Conservation (phyloP, 1,140 invertebrate species). For the Scaptomyza graminum region DNA sequence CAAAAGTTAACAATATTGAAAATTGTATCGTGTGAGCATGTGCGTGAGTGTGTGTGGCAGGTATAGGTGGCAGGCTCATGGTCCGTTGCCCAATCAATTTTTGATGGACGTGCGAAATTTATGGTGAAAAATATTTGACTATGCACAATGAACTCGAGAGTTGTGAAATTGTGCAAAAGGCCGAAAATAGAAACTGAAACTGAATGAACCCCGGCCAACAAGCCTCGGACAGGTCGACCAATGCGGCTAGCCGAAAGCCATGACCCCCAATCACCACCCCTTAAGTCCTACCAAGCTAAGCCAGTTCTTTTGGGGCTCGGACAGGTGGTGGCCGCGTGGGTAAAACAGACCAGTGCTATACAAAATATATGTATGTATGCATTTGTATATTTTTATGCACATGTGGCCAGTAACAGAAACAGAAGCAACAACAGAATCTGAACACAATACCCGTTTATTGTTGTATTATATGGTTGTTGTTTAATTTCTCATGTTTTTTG, state of each 20-base stretch:
- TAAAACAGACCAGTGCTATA: not conserved
- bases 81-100: slow-evolving; percentile 74
- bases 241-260: slow-evolving; percentile 56
- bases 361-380: slow-evolving; percentile 40
- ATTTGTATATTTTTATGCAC: not conserved
- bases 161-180: slow-evolving; percentile 35
- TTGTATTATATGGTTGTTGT: slow-evolving; percentile 53
- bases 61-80: slow-evolving; percentile 51
- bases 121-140: slow-evolving; percentile 81
- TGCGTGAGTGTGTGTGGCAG: slow-evolving; percentile 24
- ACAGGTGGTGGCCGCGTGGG: too few relatives aligned
- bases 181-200: slow-evolving; percentile 3
- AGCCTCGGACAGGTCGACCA: slow-evolving; percentile 36
- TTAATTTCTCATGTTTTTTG: slow-evolving; percentile 25
- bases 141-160: slow-evolving; percentile 71
- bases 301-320: not conserved
- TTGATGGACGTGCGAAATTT: slow-evolving; percentile 82
- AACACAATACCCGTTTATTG: slow-evolving; percentile 46
- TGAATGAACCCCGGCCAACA: slow-evolving; percentile 13
- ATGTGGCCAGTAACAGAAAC: slow-evolving; percentile 28
- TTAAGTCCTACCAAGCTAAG: not conserved
- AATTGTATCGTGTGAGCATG: slow-evolving; percentile 25
- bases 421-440: slow-evolving; percentile 13
- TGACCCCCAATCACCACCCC: not conserved
- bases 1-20: slow-evolving; percentile 55